Percentiles rank a stretch among this genome's conserved stretches.
These are phyloP conservation scores for Morphnarchus princeps DNA, from an alignment of 2,113 vertebrate genomes.

Conservation along the genomic window DNA sequence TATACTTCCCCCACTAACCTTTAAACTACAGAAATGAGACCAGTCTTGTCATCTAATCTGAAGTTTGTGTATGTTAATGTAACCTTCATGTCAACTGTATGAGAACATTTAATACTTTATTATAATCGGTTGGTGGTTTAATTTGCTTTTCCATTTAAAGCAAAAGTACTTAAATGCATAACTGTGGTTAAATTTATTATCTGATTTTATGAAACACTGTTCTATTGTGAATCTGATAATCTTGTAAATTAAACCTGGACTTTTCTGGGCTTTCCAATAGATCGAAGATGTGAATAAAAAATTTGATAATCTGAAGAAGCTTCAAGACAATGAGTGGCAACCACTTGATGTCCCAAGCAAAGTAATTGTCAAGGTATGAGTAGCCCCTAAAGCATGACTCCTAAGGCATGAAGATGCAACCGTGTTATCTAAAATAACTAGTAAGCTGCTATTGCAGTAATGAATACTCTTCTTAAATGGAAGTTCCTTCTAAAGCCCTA, in stretches of 20 bases:
- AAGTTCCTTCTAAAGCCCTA: not conserved
- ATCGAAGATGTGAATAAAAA: slow-evolving; percentile 88
- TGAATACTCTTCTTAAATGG: not conserved
- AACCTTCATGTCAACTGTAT: not conserved
- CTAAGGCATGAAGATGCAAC: not conserved
- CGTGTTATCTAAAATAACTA: not conserved
- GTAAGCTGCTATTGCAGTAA: not conserved
- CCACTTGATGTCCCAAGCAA: slow-evolving; percentile 65
- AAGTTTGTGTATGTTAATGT: not conserved
- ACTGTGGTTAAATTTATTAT: not conserved
- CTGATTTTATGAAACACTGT: not conserved
- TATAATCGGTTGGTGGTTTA: not conserved
- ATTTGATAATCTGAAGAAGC: slow-evolving; percentile 81
- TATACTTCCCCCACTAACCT: not conserved
- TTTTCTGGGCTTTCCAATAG: slow-evolving; percentile 57
- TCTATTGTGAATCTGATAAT: not conserved
- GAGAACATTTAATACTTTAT: not conserved
- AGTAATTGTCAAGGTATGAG: slow-evolving; percentile 75
- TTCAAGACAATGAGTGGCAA: slow-evolving; percentile 81
- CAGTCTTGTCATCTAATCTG: not conserved
- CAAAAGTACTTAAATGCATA: not conserved
- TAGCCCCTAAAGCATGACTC: not conserved
- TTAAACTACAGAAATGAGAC: not conserved
- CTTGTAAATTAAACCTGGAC: not conserved
- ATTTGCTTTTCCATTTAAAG: not conserved